Percentiles rank a stretch among this genome's conserved stretches.
Conservation (phyloP, 2,113 vertebrate genomes). For the Cyprinodon brontotheroides region DNA sequence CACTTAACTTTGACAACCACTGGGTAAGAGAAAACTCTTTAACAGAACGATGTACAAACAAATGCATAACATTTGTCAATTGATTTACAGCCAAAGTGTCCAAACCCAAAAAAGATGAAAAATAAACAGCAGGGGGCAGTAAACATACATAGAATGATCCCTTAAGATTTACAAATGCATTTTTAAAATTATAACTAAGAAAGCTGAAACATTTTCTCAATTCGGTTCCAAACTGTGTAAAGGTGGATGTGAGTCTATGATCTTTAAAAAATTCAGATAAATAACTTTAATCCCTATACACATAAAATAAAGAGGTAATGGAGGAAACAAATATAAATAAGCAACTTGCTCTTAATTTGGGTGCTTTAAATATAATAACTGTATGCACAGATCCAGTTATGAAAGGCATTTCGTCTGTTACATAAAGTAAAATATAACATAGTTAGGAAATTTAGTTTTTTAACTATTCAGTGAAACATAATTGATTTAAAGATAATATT, state of each 20-base stretch:
- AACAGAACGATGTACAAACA: neutral
- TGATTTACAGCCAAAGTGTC: neutral
- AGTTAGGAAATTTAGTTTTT: too few relatives aligned
- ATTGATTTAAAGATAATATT: too few relatives aligned
- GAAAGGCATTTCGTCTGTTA: neutral
- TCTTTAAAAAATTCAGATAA: neutral
- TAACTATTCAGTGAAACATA: too few relatives aligned
- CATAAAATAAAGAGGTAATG: neutral
- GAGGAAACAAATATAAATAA: neutral
- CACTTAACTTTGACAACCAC: constrained; percentile 88
- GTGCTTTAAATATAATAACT: neutral
- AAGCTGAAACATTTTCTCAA: neutral
- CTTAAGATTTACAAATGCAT: neutral
- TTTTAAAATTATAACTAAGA: neutral
- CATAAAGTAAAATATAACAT: too few relatives aligned
- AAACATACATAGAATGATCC: neutral
- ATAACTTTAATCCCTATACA: neutral
- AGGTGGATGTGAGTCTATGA: neutral
- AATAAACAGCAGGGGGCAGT: neutral
- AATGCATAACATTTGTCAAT: neutral
- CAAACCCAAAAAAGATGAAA: neutral
- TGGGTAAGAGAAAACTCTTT: constrained; percentile 84
- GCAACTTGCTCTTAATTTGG: neutral
- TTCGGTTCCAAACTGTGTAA: neutral
- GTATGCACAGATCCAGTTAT: neutral